These are phyloP conservation scores for Trichacis sp. DNA, from an alignment of 2,888 invertebrate species.

Conservation along the genomic window DNA sequence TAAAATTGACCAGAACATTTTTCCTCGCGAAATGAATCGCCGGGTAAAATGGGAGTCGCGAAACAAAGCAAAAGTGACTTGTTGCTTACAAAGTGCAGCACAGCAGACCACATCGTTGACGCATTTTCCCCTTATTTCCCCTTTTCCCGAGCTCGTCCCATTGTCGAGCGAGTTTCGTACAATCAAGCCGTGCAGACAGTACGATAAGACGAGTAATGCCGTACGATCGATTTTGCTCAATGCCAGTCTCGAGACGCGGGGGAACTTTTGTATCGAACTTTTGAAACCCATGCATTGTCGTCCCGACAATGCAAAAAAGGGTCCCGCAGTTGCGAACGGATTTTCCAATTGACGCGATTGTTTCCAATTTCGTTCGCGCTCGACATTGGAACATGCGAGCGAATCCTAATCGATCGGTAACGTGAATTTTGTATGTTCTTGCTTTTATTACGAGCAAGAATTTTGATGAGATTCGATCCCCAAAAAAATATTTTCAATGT, in stretches of 20 bases:
- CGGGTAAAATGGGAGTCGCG: background rate
- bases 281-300: background rate
- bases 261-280: conserved; percentile 16
- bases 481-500: too few species aligned
- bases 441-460: too few species aligned
- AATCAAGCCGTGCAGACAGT: conserved; percentile 18
- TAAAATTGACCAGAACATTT: too few species aligned
- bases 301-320: background rate
- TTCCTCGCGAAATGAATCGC: too few species aligned
- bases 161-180: conserved; percentile 27
- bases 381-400: too few species aligned
- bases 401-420: too few species aligned
- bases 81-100: background rate
- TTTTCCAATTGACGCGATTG: background rate
- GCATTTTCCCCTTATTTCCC: conserved; percentile 9
- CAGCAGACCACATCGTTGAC: background rate
- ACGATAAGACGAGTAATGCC: conserved; percentile 19
- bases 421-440: too few species aligned
- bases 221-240: conserved; percentile 23
- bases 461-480: too few species aligned
- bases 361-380: background rate
- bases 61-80: conserved; percentile 2
- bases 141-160: conserved; percentile 6
- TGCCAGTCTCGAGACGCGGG: conserved; percentile 16
- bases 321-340: too few species aligned